These are phyloP conservation scores for Aix galericulata DNA, from an alignment of 2,113 vertebrate genomes.

Conservation along the genomic window DNA sequence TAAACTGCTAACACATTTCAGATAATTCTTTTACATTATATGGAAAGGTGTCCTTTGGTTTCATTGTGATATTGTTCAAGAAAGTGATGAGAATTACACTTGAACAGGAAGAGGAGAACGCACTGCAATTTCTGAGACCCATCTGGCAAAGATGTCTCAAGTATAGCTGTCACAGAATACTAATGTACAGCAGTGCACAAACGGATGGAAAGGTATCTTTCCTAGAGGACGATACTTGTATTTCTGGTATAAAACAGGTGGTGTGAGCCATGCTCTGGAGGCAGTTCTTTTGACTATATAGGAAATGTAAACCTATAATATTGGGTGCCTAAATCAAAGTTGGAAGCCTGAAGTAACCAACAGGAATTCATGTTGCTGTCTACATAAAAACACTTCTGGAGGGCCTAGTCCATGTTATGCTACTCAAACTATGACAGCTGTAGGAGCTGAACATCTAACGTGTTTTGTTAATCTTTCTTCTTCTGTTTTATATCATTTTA, in stretches of 20 bases:
- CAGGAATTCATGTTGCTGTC: background rate
- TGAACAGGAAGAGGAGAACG: background rate
- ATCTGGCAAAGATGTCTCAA: background rate
- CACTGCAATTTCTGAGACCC: background rate
- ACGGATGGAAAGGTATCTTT: background rate
- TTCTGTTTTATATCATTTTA: background rate
- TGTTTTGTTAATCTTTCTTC: background rate
- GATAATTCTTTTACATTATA: background rate
- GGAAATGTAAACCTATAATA: background rate
- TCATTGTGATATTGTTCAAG: background rate
- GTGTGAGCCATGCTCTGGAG: background rate
- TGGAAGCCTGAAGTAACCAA: background rate
- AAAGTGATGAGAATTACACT: background rate
- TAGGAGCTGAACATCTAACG: background rate
- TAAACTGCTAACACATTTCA: background rate
- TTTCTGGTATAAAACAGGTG: background rate
- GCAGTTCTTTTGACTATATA: rapidly evolving
- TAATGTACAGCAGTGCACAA: background rate
- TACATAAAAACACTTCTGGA: background rate
- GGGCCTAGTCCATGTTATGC: background rate
- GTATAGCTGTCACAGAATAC: background rate
- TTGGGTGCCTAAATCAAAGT: background rate
- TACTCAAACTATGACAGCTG: background rate
- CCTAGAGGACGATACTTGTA: background rate
- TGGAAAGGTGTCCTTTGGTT: background rate